Base-by-base conservation (phyloP, 2,797 vertebrate species). In the Gymnoscopelus microlampas region DNA sequence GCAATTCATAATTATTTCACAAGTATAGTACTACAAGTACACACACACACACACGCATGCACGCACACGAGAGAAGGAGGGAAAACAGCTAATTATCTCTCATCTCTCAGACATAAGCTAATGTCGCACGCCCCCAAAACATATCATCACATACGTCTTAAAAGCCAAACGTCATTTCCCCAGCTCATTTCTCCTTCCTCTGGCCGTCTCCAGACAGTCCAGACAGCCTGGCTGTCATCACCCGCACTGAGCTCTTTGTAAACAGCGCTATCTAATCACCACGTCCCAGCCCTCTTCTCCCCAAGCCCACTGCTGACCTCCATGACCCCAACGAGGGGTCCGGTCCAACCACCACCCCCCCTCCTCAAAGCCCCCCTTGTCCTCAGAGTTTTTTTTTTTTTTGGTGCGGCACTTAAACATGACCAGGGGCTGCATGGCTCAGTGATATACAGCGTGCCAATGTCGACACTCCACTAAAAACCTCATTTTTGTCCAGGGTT, bases 231-330 rank as follows among this genome's bases (percentile, higher is more conserved):
- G 15, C 71, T 75, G 83, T 82, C 77, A 77, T 50, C 4, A 47
- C 66, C 66, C 39, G 53, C 54, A 66, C 69, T 70, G 53, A 80
- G 70, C 69, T 63, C 82, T 84, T 75, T 82, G 77, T 73, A 82
- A 83, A 85, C 78, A 80, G 62, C 66, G 53, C 74, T 71, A 68
- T 77, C 74, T 84, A 54, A 79, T 82, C 39, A 32, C 58, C 64
- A 47, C 8, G 7, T 73, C 60, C 58, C 60, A 5, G 14, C 39
- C 66, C 72, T 65, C 58, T 60, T 65, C 69, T 15, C 2, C 11
- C 24, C 57, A 63, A 60, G 58, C 53, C 24, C 19, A 71, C 14
- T 50, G 50, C 68, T 74, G 79, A 87, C 83, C 85, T 68, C 39
- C 19, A 12, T 71, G 68, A 63, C 71, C 73, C 14, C 23, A 1